Percentiles rank a stretch among this genome's conserved stretches.
These are phyloP conservation scores for Mycteria americana DNA, from an alignment of 2,797 vertebrate species.

Conservation along the genomic window DNA sequence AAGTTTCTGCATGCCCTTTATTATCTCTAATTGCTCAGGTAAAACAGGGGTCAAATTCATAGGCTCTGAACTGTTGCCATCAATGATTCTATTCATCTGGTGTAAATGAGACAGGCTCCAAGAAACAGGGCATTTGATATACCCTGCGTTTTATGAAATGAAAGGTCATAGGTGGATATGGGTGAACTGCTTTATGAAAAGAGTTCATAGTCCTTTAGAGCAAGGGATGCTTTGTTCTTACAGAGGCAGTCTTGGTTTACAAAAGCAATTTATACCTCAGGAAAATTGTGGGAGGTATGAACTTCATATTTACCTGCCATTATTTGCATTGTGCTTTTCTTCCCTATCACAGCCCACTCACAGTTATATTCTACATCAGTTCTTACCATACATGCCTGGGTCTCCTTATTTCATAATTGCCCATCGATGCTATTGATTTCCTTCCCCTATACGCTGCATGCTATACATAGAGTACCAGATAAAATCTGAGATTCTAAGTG, in stretches of 20 bases:
- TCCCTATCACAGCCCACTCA: not conserved
- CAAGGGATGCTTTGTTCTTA: not conserved
- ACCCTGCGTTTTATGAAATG: not conserved
- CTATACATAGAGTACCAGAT: not conserved
- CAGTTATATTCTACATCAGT: not conserved
- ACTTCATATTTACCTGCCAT: not conserved
- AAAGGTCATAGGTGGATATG: not conserved
- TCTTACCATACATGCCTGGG: not conserved
- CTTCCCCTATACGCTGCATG: not conserved
- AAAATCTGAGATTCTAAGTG: slow-evolving; percentile 20
- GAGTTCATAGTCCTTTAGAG: not conserved
- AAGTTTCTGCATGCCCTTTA: not conserved
- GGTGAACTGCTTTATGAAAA: not conserved
- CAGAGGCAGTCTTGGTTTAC: not conserved
- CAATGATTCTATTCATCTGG: not conserved
- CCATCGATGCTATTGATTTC: not conserved
- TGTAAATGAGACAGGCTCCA: not conserved
- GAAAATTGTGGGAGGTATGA: not conserved
- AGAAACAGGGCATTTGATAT: not conserved
- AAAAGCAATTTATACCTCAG: not conserved
- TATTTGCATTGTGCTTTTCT: not conserved
- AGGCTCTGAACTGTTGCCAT: not conserved
- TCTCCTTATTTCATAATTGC: slow-evolving; percentile 2
- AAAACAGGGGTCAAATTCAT: not conserved
- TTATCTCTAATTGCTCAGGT: not conserved